These are phyloP conservation scores for Anseranas semipalmata DNA, from an alignment of 2,113 vertebrate genomes.

Conservation along the genomic window DNA sequence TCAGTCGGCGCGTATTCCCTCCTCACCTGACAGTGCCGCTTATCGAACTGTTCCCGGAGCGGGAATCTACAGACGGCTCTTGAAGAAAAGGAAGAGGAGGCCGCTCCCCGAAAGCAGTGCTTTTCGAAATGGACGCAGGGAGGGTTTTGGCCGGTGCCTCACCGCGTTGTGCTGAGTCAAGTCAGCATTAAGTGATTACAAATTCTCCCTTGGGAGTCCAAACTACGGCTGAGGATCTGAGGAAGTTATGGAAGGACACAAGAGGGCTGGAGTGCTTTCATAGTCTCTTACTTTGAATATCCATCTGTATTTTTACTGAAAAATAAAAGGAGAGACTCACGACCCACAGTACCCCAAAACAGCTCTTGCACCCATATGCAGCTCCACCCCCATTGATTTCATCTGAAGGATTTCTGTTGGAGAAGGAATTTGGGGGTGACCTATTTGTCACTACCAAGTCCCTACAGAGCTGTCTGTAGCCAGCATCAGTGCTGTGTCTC, in stretches of 20 bases:
- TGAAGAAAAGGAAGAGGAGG: neutral
- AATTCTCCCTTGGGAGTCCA: neutral
- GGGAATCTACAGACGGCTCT: neutral
- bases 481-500: neutral
- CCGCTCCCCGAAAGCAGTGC: neutral
- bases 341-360: fast-evolving
- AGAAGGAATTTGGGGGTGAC: neutral
- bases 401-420: neutral
- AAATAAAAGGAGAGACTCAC: neutral
- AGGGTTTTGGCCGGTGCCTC: neutral
- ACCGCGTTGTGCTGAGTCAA: conserved; percentile 32
- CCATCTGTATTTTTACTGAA: too few relatives aligned
- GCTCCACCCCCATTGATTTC: neutral
- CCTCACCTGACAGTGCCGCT: neutral
- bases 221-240: neutral
- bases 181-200: neutral
- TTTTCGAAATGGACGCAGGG: neutral
- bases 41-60: neutral
- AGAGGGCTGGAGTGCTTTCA: neutral
- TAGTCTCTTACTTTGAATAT: neutral
- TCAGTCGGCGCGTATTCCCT: fast-evolving
- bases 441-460: neutral
- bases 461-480: neutral
- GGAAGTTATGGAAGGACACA: neutral
- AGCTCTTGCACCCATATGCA: neutral